Base-by-base conservation (phyloP, 2,113 vertebrate genomes). In the Turnix velox region DNA sequence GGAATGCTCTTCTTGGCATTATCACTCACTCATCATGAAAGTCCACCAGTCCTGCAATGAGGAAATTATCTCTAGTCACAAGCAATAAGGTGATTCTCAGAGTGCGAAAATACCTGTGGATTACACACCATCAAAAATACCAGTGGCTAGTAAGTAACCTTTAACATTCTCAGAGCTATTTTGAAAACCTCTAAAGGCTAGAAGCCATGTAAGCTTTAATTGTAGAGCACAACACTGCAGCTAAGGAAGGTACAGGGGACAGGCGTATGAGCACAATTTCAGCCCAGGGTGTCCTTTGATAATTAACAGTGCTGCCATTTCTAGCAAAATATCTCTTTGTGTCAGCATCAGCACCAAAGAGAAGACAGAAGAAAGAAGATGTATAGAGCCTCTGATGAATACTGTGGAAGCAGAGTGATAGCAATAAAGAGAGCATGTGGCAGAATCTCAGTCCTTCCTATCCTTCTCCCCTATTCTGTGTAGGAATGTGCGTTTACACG, bases 231-330 rank as follows among this genome's bases (percentile, higher is more conserved):
- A 20, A 42, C 62, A 8, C 31, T 84, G 49, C 57, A 58, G 46
- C 78, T 83, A 77, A 85, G 87, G 62, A 76, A 91, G 63, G 45
- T 93, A 58, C 12, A 7, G 67, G 27, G 71, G 89, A 49, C 84
- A 22, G n/a, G 15, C 85, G 89, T 94, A 89, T 69, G 45, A 85
- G 81, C 91, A 87, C 45, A 84, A 2, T 89, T 88, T 87, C 58
- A 89, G 49, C 74, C 81, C 78, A 54, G 84, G 81, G 49, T 92
- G 77, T 89, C 81, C 87, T 96, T 91, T 94, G 89, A 83, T 95
- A 96, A 92, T 89, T 95, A 92, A 49, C 45, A 65, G 49, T 76
- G 74, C 84, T 87, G 77, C 54, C 69, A 54, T 84, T 93, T 93
- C 77, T 61, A 31, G 42, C 82, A n/a, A 74, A 76, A 66, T 78